Base-by-base conservation (phyloP, 2,113 vertebrate genomes). In the Nannobrachium achirus region DNA sequence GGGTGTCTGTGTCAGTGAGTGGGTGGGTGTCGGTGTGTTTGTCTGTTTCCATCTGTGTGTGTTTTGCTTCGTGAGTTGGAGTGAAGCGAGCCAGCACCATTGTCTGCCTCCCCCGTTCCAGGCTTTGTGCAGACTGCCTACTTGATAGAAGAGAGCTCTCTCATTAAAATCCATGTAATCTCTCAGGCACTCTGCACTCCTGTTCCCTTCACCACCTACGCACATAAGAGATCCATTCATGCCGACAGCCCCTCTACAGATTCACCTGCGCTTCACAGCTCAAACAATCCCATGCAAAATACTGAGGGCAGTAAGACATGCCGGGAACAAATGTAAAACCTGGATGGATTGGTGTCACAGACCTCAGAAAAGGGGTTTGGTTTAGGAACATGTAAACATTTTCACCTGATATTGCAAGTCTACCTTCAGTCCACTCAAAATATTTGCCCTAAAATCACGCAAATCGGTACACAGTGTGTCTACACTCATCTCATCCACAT, bases 91-190 rank as follows among this genome's bases (percentile, higher is more conserved):
- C 57, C 33, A 46, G 41, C 19, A 60, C 68, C 55, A 80, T 73
- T 72, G 69, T 83, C 68, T 73, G 45, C 55, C 69, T 73, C 73
- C 68, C 56, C 63, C 62, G 49, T 66, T 62, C 18, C 13, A 58
- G 61, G 45, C 66, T 61, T 13, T 3, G 63, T 50, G 46, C 56
- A 69, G 39, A 48, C 20, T 18, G 56, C 49, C 69, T 53, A 41
- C 53, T 65, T 73, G 50, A 70, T 51, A 71, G 61, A 63, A 51
- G 18, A 62, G 39, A 62, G 67, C 48, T 41, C 62, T 80, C 69
- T 83, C 67, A 81, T 79, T 84, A 76, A 79, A 83, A 62, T 61
- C 13, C 66, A 59, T 62, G 67, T 80, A 67, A 68, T 68, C 75
- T 49, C 67, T 18, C 25, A 71, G 63, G 55, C 66, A 60, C 57